Evolutionary conservation across 2,113 vertebrate genomes (phyloP).

Genomic region (Bambusicola thoracicus): DNA sequence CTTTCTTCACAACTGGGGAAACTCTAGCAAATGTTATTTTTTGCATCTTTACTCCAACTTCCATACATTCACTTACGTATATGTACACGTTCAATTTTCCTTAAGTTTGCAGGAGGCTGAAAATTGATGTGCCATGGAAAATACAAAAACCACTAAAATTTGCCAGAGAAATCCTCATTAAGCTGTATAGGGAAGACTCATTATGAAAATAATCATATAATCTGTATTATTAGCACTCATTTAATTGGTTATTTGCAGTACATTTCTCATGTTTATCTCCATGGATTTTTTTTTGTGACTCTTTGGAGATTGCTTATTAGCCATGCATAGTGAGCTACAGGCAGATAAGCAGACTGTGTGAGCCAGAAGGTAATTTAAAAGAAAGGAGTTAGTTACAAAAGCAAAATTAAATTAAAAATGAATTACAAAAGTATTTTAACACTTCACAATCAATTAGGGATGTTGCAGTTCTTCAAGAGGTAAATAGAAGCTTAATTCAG

Average conservation of each 20-base stretch:
- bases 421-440: conserved; percentile 14
- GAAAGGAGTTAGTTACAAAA: not conserved
- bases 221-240: not conserved
- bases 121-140: not conserved
- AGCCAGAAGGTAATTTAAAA: conserved; percentile 11
- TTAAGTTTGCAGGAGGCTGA: not conserved
- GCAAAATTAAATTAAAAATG: not conserved
- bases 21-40: not conserved
- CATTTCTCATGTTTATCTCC: not conserved
- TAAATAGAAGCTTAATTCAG: not conserved
- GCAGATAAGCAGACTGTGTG: not conserved
- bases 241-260: not conserved
- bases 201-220: not conserved
- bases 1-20: not conserved
- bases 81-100: not conserved
- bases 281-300: not conserved
- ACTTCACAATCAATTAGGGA: not conserved
- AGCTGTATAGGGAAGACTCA: not conserved
- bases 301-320: not conserved
- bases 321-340: not conserved
- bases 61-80: not conserved
- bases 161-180: not conserved
- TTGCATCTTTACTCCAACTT: not conserved
- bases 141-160: not conserved
- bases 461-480: not conserved